Evolutionary conservation across 2,113 vertebrate species (phyloP), one percentile per base, ranked within the genome.

Genomic region (Carollia perspicillata): DNA sequence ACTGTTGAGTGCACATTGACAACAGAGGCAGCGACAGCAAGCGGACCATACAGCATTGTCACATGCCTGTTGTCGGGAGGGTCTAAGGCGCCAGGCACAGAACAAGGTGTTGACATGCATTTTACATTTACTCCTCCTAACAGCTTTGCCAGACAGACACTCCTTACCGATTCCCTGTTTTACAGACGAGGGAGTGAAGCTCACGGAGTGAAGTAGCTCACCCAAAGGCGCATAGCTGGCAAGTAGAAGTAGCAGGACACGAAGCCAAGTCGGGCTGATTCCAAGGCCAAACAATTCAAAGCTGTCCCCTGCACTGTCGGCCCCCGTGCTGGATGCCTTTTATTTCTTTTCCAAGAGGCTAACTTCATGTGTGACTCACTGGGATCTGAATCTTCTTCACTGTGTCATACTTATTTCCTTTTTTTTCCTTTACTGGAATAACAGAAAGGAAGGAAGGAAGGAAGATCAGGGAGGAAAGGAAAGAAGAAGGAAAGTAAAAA

Each of bases 371-470:
- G n/a, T 26, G 37, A 51, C 16, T 90, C 86, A 72, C 18, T 84
- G 37, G 33, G 74, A 71, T 94, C 51, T 65, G 65, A 95, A 77
- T 95, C 75, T 66, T 84, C 72, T 63, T 49, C 23, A 60, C 90
- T 60, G 51, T 72, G 88, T 94, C 81, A 47, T n/a, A 28, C 81
- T 87, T 92, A 35, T 78, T 95, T 75, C 26, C 72, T 95, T 90
- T 90, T 68, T 37, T 93, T 94, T 84, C 65, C 37, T 53, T 85
- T 60, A 58, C 22, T 40, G 35, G 44, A 51, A 66, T 66, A 60
- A 23, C 12, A 58, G 51, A 77, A 87, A 79, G 22, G 42, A 44
- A 55, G 11, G 20, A 40, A 84, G 30, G 16, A 22, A 72, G 40
- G 44, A 37, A 37, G 22, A 9, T n/a, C 69, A 23, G 8, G 17